Conservation (phyloP, 2,888 invertebrate species). For the Cryptocephalus primarius region DNA sequence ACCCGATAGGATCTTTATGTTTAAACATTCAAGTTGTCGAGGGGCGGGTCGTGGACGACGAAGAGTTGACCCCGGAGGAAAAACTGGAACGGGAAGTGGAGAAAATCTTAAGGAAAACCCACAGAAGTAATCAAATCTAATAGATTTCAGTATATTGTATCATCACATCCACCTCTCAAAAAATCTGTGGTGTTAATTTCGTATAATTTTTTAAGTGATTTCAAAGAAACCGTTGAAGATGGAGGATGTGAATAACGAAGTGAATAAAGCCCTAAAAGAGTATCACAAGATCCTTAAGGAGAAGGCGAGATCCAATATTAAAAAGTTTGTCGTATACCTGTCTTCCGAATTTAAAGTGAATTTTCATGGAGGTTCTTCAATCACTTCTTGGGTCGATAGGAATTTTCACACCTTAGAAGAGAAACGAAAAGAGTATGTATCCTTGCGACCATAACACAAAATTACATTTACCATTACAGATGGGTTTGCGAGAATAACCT, state of each 20-base stretch:
- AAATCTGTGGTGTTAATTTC: too few relatives aligned
- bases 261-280: too few relatives aligned
- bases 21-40: conserved; percentile 38
- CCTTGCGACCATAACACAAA: neutral
- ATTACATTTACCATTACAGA: neutral
- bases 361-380: conserved; percentile 46
- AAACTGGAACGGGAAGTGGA: conserved; percentile 12
- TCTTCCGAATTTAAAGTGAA: conserved; percentile 48
- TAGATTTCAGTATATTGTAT: neutral
- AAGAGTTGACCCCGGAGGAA: conserved; percentile 2
- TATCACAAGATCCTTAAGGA: neutral
- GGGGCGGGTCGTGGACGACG: conserved; percentile 21
- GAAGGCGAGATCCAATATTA: conserved; percentile 22
- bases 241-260: too few relatives aligned
- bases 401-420: conserved; percentile 56
- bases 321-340: conserved; percentile 48
- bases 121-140: conserved; percentile 13
- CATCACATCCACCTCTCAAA: too few relatives aligned
- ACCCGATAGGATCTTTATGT: conserved; percentile 32
- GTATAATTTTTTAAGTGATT: too few relatives aligned
- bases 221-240: too few relatives aligned
- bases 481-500: conserved; percentile 15
- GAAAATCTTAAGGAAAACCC: conserved; percentile 12
- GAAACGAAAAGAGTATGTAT: conserved; percentile 40
- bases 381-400: conserved; percentile 48